Conservation (phyloP, 2,113 vertebrate genomes). For the Leptobrachium ailaonicum region DNA sequence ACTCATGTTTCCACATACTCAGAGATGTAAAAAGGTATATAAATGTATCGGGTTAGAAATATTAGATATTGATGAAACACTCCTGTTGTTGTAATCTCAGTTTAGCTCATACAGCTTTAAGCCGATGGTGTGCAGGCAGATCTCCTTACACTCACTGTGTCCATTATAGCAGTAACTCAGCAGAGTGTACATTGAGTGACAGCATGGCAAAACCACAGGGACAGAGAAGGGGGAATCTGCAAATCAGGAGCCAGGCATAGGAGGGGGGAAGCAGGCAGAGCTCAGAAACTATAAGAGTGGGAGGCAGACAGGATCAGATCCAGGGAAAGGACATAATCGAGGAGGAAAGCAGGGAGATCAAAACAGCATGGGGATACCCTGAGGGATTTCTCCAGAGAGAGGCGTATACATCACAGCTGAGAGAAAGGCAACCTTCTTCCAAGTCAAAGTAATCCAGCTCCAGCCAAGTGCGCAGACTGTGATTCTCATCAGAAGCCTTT, state of each 20-base stretch:
- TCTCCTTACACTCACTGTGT: background rate
- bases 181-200: constrained; percentile 20
- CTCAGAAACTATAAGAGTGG: constrained; percentile 34
- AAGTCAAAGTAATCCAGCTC: background rate
- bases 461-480: constrained; percentile 3
- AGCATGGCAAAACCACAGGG: constrained; percentile 8
- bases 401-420: background rate
- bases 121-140: constrained; percentile 8
- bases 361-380: background rate
- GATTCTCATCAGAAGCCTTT: background rate
- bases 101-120: constrained; percentile 1
- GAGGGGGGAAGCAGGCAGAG: constrained; percentile 20
- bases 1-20: too few relatives aligned
- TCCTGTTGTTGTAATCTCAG: background rate
- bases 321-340: constrained; percentile 27
- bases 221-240: constrained; percentile 23
- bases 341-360: constrained; percentile 16
- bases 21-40: too few relatives aligned
- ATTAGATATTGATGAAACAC: too few relatives aligned
- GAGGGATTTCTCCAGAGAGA: background rate
- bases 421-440: constrained; percentile 30
- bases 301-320: constrained; percentile 9
- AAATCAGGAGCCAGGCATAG: constrained; percentile 33
- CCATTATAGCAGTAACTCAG: background rate
- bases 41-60: too few relatives aligned